Percentiles rank a stretch among this genome's conserved stretches.
Conservation (phyloP, 2,888 invertebrate species). For the Tillus elongatus region DNA sequence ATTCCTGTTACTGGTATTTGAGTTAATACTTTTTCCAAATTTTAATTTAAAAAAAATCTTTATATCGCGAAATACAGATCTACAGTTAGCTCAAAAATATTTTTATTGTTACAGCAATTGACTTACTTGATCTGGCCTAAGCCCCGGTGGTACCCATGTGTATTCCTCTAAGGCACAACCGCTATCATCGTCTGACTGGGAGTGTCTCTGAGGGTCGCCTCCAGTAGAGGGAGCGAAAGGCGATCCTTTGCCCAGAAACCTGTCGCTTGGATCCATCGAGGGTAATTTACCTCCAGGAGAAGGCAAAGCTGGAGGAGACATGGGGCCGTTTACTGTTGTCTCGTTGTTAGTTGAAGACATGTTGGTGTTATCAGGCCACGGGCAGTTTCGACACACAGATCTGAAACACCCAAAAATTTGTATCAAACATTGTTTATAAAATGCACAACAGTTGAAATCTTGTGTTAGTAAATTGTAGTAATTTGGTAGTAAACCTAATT, state of each 20-base stretch:
- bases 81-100: too few relatives aligned
- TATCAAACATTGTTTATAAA: not conserved
- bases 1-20: too few relatives aligned
- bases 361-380: slow-evolving; percentile 47
- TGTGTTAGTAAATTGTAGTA: too few relatives aligned
- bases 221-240: slow-evolving; percentile 46
- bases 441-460: too few relatives aligned
- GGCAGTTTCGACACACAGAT: slow-evolving; percentile 76
- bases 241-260: slow-evolving; percentile 52
- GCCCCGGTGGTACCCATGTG: slow-evolving; percentile 95
- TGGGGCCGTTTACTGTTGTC: slow-evolving; percentile 39
- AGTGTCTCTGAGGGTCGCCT: slow-evolving; percentile 68
- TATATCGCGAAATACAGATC: too few relatives aligned
- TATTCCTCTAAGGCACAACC: slow-evolving; percentile 97
- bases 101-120: too few relatives aligned
- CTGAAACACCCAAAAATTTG: slow-evolving; percentile 47
- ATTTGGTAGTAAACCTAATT: too few relatives aligned
- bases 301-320: slow-evolving; percentile 38
- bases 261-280: slow-evolving; percentile 45
- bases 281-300: slow-evolving; percentile 39
- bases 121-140: slow-evolving; percentile 90
- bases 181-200: slow-evolving; percentile 94
- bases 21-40: too few relatives aligned
- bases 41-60: too few relatives aligned
- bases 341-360: slow-evolving; percentile 43